Base-by-base conservation (phyloP, 1,140 invertebrate genomes). In the Alviniconcha marisindica region DNA sequence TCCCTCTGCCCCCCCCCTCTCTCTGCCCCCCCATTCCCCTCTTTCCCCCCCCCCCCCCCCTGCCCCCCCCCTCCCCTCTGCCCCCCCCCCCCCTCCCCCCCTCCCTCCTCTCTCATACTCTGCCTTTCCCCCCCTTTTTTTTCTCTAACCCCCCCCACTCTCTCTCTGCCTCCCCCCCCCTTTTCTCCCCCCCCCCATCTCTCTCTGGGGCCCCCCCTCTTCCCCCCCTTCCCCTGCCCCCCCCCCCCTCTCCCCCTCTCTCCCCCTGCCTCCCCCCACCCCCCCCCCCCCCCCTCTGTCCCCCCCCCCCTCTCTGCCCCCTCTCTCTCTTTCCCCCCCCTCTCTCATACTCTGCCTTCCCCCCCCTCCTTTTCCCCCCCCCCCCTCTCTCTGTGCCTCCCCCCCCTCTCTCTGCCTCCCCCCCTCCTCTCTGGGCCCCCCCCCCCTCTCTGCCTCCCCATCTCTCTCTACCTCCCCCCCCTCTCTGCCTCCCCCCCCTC, bases 1-100 rank as follows among this genome's bases (percentile, higher is more conserved):
- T 56, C n/a, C n/a, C 18, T 36, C 33, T 44, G 4, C n/a, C 18
- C 36, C 21, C 31, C 54, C 42, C n/a, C 14, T 33, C 10, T 63
- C 3, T 78, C 12, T 78, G 28, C n/a, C 42, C 54, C 77, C 54
- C 40, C 21, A 18, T 78, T 78, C 77, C 10, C 42, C 28, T 44
- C 33, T 44, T 78, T 7, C 54, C 51, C 54, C 77, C 54, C 54
- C 54, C 42, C n/a, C 54, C 18, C 28, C 10, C 44, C 28, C 44
- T 31, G 21, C 33, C 77, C 54, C 44, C 54, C 24, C 10, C 42
- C n/a, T 24, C 54, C 24, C 1, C 42, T 78, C 42, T 51, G 15
- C 28, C 42, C 18, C 21, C 54, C 21, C n/a, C 15, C 54, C 77
- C 10, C 42, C 28, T 44, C 33, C 77, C 54, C n/a, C 54, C 51